These are phyloP conservation scores for Glaucidium brasilianum DNA, from an alignment of 2,113 vertebrate genomes.

Conservation along the genomic window DNA sequence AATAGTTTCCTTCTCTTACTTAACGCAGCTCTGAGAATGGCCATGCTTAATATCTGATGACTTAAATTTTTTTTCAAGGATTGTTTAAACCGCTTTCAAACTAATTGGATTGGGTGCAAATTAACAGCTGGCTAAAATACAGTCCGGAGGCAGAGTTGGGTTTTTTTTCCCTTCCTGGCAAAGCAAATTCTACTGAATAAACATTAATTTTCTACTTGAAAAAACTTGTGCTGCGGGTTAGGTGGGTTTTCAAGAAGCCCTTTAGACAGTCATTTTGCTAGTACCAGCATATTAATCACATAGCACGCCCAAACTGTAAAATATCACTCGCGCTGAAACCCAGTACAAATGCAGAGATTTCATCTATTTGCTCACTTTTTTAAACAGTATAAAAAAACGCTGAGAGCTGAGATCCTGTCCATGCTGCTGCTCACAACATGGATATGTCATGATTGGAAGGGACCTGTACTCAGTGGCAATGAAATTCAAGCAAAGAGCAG, in stretches of 20 bases:
- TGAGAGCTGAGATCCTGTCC: background rate
- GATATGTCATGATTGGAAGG: background rate
- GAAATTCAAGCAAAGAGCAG: background rate
- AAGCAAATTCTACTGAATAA: background rate
- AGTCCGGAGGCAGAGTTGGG: background rate
- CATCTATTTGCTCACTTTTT: background rate
- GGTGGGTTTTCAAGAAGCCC: background rate
- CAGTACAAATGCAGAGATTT: too few species aligned
- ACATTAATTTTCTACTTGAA: background rate
- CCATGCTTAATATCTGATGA: too few species aligned
- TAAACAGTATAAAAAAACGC: background rate
- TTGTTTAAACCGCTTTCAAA: background rate
- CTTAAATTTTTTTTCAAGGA: too few species aligned
- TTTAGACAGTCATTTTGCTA: background rate
- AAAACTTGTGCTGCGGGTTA: background rate
- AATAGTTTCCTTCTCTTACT: too few species aligned
- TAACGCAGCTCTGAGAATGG: too few species aligned
- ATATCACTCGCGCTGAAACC: background rate
- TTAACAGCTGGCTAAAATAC: background rate
- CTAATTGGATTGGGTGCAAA: background rate
- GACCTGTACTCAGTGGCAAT: background rate
- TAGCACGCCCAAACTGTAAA: background rate
- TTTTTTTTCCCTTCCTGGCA: background rate
- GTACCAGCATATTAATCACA: background rate
- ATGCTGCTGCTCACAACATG: fast-evolving